A percentile compares a stretch with the other conserved stretches of the same genome.
phyloP scores from a whole-genome alignment of 2,797 vertebrate species.

The Mergus octosetaceus region DNA sequence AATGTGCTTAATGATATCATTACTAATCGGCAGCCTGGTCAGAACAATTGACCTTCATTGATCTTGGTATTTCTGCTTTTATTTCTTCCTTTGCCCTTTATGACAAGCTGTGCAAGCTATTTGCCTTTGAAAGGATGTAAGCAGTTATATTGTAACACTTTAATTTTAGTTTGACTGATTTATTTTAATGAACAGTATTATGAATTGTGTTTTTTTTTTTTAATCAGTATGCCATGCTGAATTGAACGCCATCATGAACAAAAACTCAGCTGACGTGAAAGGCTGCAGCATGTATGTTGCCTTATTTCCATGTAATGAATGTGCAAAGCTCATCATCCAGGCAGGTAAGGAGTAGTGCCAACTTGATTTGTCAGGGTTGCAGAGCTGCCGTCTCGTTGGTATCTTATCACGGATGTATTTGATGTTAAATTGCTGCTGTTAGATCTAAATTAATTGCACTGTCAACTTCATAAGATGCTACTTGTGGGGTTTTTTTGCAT shows the following conservation, averaged over 20 bases:
- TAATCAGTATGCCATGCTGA: constrained; percentile 92
- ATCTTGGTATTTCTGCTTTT: constrained; percentile 59
- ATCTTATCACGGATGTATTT: constrained; percentile 47
- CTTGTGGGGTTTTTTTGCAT: constrained; percentile 47
- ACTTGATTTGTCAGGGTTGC: constrained; percentile 48
- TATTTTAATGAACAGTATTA: constrained; percentile 33
- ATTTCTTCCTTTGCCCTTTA: constrained; percentile 52
- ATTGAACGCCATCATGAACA: constrained; percentile 97
- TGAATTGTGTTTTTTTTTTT: not conserved
- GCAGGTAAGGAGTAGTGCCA: constrained; percentile 78
- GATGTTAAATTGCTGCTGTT: constrained; percentile 71
- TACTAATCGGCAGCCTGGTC: constrained; percentile 44
- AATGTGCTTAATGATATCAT: constrained; percentile 36
- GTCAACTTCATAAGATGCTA: constrained; percentile 70
- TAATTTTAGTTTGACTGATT: constrained; percentile 41
- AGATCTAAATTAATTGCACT: constrained; percentile 77
- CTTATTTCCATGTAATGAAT: constrained; percentile 96
- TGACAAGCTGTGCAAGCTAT: constrained; percentile 48
- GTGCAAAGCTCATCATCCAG: constrained; percentile 95
- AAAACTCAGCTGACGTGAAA: constrained; percentile 93
- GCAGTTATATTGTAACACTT: constrained; percentile 43
- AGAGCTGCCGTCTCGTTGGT: constrained; percentile 13
- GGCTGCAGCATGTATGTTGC: constrained; percentile 93
- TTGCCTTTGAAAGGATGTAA: constrained; percentile 58
- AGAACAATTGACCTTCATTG: constrained; percentile 55